Conservation (phyloP, 2,113 vertebrate genomes). For the Nibea coibor region DNA sequence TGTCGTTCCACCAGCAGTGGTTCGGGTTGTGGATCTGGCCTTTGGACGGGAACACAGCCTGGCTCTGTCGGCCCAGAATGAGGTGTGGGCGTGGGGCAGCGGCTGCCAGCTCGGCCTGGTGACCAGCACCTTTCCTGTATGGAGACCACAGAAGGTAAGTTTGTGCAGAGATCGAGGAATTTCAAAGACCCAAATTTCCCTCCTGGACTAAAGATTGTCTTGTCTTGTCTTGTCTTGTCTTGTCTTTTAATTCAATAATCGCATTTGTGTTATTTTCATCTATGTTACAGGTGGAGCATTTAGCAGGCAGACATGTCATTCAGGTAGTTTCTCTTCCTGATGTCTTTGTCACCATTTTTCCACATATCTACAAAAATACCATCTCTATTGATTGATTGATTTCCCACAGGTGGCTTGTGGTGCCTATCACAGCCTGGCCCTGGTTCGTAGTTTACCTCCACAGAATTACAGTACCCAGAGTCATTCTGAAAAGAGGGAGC, state of each 20-base stretch:
- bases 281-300: slow-evolving; percentile 87
- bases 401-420: slow-evolving; percentile 88
- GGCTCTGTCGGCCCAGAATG: slow-evolving; percentile 90
- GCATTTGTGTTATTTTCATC: slow-evolving; percentile 11
- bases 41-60: slow-evolving; percentile 95
- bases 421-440: slow-evolving; percentile 92
- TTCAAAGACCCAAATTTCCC: neutral
- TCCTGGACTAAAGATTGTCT: too few relatives aligned
- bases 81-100: slow-evolving; percentile 98
- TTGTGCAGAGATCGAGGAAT: neutral
- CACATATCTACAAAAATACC: neutral
- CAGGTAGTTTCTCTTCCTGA: slow-evolving; percentile 78
- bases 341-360: neutral
- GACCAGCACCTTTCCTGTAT: slow-evolving; percentile 91
- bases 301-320: slow-evolving; percentile 92
- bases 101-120: slow-evolving; percentile 96
- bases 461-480: slow-evolving; percentile 84
- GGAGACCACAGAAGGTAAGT: slow-evolving; percentile 88
- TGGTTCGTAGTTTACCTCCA: slow-evolving; percentile 88
- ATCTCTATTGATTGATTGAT: neutral
- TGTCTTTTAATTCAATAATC: neutral
- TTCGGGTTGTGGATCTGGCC: slow-evolving; percentile 88
- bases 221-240: too few relatives aligned
- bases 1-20: slow-evolving; percentile 82
- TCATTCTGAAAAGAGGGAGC: slow-evolving; percentile 86